Evolutionary conservation across 2,888 invertebrate genomes (phyloP).

Genomic region (Drosophila formosana): DNA sequence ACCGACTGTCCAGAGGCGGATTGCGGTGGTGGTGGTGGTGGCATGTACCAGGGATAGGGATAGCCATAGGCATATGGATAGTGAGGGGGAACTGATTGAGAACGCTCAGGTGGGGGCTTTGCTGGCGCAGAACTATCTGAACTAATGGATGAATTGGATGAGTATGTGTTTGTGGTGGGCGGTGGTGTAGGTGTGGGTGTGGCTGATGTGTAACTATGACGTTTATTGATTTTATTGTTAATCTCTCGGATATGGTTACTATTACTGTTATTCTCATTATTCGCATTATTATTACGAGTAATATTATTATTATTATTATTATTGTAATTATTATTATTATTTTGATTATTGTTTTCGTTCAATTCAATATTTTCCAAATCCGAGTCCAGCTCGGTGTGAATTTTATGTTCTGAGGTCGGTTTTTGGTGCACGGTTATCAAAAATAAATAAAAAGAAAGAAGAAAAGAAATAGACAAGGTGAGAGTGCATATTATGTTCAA

Average conservation of each 20-base stretch:
- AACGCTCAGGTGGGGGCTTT: slow-evolving; percentile 61
- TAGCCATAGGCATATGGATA: slow-evolving; percentile 82
- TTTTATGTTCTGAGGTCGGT: slow-evolving; percentile 79
- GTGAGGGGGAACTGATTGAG: slow-evolving; percentile 71
- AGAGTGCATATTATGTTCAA: slow-evolving; percentile 72
- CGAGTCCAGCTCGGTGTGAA: slow-evolving; percentile 85
- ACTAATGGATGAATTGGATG: slow-evolving; percentile 76
- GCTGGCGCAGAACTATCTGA: slow-evolving; percentile 70
- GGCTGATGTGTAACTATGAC: slow-evolving; percentile 64
- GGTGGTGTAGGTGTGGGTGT: slow-evolving; percentile 16
- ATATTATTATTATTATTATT: slow-evolving; percentile 47
- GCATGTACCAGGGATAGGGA: slow-evolving; percentile 82
- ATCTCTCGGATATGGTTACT: slow-evolving; percentile 61
- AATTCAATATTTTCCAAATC: slow-evolving; percentile 83
- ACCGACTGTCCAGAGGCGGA: slow-evolving; percentile 14
- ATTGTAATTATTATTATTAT: slow-evolving; percentile 62
- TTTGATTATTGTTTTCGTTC: slow-evolving; percentile 77
- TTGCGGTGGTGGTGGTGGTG: slow-evolving; percentile 58
- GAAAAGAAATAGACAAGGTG: slow-evolving; percentile 79
- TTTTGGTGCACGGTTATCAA: slow-evolving; percentile 77
- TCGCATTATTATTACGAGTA: slow-evolving; percentile 54
- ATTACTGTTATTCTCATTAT: slow-evolving; percentile 55
- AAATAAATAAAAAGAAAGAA: slow-evolving; percentile 78
- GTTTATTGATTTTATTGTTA: slow-evolving; percentile 77
- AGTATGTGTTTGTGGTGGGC: slow-evolving; percentile 51